These are phyloP conservation scores for Omphaloscelis lunosa DNA, from an alignment of 2,888 invertebrate species.

Conservation along the genomic window DNA sequence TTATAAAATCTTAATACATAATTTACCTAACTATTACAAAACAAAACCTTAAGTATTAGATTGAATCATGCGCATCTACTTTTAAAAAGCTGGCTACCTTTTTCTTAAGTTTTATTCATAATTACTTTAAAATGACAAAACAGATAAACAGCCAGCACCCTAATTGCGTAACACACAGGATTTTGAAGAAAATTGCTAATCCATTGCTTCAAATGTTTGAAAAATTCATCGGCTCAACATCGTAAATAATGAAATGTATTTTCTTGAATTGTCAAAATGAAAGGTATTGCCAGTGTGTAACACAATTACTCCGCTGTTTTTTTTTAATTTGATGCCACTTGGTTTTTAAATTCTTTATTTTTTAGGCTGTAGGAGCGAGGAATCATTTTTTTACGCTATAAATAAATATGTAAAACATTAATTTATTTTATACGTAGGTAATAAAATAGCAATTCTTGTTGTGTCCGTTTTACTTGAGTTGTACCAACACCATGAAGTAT, in stretches of 20 bases:
- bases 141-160: background rate
- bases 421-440: background rate
- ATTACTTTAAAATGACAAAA: too few relatives aligned
- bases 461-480: conserved; percentile 92
- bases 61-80: conserved; percentile 3
- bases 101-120: background rate
- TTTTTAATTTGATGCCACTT: background rate
- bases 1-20: conserved; percentile 1
- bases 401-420: background rate
- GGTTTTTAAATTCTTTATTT: background rate
- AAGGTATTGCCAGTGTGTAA: background rate
- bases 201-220: background rate
- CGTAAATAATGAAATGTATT: background rate
- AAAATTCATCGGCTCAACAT: too few relatives aligned
- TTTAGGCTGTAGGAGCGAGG: too few relatives aligned
- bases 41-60: background rate
- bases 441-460: background rate
- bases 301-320: background rate
- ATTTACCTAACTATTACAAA: conserved; percentile 18
- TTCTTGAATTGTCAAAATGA: background rate
- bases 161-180: background rate
- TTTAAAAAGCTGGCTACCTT: conserved; percentile 23
- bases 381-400: background rate
- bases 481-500: conserved; percentile 97
- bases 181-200: background rate